Percentiles rank a stretch among this genome's conserved stretches.
Conservation (phyloP, 2,113 vertebrate species). For the Trogon surrucura region DNA sequence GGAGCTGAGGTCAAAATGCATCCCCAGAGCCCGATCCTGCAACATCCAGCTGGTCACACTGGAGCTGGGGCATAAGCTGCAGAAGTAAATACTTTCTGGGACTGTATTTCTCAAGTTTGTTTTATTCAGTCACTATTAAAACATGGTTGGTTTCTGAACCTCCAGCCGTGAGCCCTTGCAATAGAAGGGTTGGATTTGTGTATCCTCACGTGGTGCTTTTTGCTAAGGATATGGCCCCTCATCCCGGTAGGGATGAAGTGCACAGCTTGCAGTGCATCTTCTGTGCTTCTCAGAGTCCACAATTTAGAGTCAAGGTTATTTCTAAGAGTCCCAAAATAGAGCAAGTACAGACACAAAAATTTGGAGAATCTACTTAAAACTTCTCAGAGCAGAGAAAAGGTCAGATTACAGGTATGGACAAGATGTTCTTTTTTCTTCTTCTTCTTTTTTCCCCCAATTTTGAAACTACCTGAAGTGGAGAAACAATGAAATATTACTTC, state of each 20-base stretch:
- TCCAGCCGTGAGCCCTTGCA: not conserved
- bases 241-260: not conserved
- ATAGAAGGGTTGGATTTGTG: not conserved
- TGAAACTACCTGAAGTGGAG: not conserved
- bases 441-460: not conserved
- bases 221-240: not conserved
- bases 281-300: not conserved
- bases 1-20: not conserved
- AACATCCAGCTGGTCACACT: not conserved
- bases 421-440: not conserved
- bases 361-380: constrained; percentile 5
- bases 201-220: not conserved
- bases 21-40: not conserved
- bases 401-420: not conserved
- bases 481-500: not conserved
- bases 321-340: constrained; percentile 31
- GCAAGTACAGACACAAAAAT: constrained; percentile 1
- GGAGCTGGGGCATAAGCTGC: not conserved
- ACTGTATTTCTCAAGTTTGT: not conserved
- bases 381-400: not conserved
- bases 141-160: not conserved
- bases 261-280: not conserved
- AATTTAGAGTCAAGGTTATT: constrained; percentile 1
- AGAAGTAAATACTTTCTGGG: not conserved
- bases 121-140: not conserved